A percentile compares a stretch with the other conserved stretches of the same genome.
These are phyloP conservation scores for Galerucella pusilla DNA, from an alignment of 2,888 invertebrate genomes.

Conservation along the genomic window DNA sequence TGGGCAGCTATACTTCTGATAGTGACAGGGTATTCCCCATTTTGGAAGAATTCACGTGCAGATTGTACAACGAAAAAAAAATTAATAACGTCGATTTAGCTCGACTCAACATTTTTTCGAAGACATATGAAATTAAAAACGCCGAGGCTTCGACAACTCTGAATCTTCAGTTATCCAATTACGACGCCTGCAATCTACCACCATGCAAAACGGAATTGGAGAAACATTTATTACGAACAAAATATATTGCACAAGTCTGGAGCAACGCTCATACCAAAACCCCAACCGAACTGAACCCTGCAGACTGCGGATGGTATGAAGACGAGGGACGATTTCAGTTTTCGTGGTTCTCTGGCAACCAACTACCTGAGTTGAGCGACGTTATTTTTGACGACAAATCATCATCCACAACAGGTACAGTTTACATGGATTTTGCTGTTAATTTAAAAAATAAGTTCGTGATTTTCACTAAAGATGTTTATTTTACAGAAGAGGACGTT, in stretches of 20 bases:
- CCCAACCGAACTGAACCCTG: constrained; percentile 19
- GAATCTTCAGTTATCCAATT: too few species aligned
- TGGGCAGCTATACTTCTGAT: too few species aligned
- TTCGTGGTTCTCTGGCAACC: constrained; percentile 21
- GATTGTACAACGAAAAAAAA: not conserved
- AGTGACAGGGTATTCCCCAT: too few species aligned
- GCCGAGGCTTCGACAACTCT: too few species aligned
- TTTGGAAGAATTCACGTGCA: not conserved
- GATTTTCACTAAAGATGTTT: constrained; percentile 14
- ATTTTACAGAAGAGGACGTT: constrained; percentile 18
- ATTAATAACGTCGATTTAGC: not conserved
- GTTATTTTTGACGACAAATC: constrained; percentile 12
- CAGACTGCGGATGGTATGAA: constrained; percentile 22
- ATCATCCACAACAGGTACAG: constrained; percentile 11
- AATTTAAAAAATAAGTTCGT: constrained; percentile 12
- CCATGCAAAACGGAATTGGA: too few species aligned
- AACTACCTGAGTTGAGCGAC: not conserved
- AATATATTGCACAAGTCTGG: constrained; percentile 22
- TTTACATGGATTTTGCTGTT: constrained; percentile 5
- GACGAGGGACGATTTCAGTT: constrained; percentile 12
- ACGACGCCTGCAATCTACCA: too few species aligned
- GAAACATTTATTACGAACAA: constrained; percentile 13
- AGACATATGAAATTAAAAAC: not conserved
- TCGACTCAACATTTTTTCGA: not conserved
- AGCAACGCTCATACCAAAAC: constrained; percentile 22